Evolutionary conservation across 2,888 invertebrate species (phyloP), one percentile per base, ranked within the genome.

Genomic region (Nebria salina): DNA sequence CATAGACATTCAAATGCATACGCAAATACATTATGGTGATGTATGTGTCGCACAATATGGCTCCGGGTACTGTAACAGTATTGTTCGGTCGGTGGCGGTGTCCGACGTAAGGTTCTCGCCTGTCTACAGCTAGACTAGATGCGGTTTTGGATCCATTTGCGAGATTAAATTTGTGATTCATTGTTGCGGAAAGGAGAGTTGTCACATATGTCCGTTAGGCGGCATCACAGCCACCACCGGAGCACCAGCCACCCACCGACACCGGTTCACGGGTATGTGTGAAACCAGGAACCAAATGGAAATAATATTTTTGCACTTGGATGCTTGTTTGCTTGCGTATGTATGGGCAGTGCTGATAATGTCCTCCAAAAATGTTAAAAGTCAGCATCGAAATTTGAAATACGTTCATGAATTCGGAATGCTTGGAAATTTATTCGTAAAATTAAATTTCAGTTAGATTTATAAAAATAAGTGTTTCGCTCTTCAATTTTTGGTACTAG

Each of bases 91-190:
- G 11, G 68, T 26, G 9, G 68, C 26, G 70, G 70, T 70, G 70
- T 70, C 70, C 70, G 70, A 70, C 70, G 70, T 70, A 70, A 70
- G 70, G 70, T 34, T 70, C 26, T 25, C 70, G 70, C 26, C 15
- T 42, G 54, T 54, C 54, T 11, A 54, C 54, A 11, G 54, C 54
- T 54, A 54, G 77, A 41, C 66, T 66, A 85, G 83, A 86, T 87
- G 87, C 85, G 87, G 87, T 90, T 89, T 81, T 84, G 89, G 88
- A 88, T 90, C 92, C 92, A 93, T 93, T 93, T 93, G 92, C 90
- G 92, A 93, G 92, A 94, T 94, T 94, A 93, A 92, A 90, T 90
- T 91, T 91, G 91, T 91, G 91, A 92, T 91, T 91, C 92, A 90
- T 90, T 87, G 89, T 89, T 87, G 88, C 86, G 89, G 89, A 89